These are phyloP conservation scores for Lepilemur septentrionalis DNA, from an alignment of 2,797 vertebrate species.

Conservation along the genomic window DNA sequence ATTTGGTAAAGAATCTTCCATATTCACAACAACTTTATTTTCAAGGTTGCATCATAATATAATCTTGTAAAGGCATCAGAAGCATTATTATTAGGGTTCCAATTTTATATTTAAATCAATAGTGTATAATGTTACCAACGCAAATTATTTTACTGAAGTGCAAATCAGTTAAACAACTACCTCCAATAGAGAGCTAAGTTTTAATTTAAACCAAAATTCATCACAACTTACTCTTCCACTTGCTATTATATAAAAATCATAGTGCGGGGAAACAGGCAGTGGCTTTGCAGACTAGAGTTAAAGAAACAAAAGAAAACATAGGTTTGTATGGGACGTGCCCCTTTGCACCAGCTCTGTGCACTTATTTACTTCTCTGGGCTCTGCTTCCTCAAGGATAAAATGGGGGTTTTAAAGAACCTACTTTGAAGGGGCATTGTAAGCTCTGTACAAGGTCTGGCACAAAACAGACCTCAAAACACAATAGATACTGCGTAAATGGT, in stretches of 20 bases:
- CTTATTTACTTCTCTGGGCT: not conserved
- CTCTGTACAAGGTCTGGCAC: not conserved
- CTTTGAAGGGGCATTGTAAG: not conserved
- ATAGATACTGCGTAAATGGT: not conserved
- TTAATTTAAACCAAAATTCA: not conserved
- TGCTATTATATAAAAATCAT: not conserved
- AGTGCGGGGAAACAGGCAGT: not conserved
- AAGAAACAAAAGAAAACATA: not conserved
- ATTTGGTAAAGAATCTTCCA: not conserved
- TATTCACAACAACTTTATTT: not conserved
- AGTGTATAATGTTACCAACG: not conserved
- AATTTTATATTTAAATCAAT: not conserved
- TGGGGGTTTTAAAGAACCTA: not conserved
- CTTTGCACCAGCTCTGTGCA: not conserved
- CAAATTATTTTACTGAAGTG: not conserved
- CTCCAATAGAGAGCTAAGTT: not conserved
- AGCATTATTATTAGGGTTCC: not conserved
- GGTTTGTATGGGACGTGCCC: not conserved
- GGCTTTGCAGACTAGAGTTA: not conserved
- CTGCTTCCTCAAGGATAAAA: not conserved
- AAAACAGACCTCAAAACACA: not conserved
- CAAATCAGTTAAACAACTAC: not conserved
- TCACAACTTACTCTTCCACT: not conserved
- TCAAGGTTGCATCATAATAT: not conserved
- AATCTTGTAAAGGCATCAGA: not conserved